These are phyloP conservation scores for Stenodema calcarata DNA, from an alignment of 2,888 invertebrate genomes.

Conservation along the genomic window DNA sequence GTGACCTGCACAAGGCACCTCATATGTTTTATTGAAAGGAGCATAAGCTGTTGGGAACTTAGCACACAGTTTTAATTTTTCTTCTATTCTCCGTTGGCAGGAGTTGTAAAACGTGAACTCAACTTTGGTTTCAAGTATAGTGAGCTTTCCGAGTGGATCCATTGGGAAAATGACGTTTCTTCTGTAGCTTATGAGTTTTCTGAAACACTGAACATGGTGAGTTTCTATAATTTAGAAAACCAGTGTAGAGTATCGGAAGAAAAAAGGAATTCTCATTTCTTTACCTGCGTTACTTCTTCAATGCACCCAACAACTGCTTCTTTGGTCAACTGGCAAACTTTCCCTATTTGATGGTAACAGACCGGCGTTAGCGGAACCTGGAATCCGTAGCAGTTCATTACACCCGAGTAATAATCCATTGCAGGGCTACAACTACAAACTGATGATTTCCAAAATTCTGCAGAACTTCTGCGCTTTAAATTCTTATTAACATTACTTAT, in stretches of 20 bases:
- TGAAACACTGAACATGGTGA: slow-evolving; percentile 18
- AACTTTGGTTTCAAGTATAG: not conserved
- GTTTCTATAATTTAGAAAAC: too few relatives aligned
- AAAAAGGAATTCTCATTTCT: too few relatives aligned
- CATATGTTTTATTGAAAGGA: not conserved
- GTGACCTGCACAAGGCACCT: slow-evolving; percentile 1
- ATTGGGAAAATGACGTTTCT: not conserved
- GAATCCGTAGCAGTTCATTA: not conserved
- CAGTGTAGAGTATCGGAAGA: too few relatives aligned
- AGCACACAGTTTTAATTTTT: not conserved
- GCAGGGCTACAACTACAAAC: too few relatives aligned
- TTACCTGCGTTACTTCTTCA: slow-evolving; percentile 48
- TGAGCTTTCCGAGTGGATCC: not conserved
- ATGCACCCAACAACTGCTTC: slow-evolving; percentile 43
- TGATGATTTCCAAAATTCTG: too few relatives aligned
- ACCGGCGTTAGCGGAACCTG: slow-evolving; percentile 39
- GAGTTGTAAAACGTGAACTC: not conserved
- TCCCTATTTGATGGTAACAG: slow-evolving; percentile 1
- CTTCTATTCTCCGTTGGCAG: not conserved
- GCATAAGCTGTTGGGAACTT: not conserved
- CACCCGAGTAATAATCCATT: too few relatives aligned
- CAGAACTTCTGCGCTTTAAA: too few relatives aligned
- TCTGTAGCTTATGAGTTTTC: not conserved
- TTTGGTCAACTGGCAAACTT: slow-evolving; percentile 25
- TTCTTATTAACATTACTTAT: too few relatives aligned